Evolutionary conservation across 2,888 invertebrate species (phyloP).

Genomic region (Stenolophus ochropezus): DNA sequence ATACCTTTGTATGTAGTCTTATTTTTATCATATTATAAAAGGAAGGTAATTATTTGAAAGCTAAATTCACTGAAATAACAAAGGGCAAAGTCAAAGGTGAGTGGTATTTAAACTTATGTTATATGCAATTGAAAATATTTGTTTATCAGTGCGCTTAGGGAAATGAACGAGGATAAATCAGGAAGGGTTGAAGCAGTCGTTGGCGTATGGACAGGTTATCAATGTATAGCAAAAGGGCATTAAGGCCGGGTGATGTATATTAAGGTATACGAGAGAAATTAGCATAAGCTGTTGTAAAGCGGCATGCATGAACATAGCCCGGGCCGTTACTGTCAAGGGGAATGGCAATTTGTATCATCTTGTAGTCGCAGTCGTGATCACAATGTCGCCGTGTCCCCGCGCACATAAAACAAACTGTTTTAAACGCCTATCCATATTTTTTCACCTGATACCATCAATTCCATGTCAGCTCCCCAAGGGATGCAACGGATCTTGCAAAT

Average conservation of each 20-base stretch:
- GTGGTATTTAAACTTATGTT: not conserved
- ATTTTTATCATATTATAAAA: too few species aligned
- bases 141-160: not conserved
- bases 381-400: constrained; percentile 15
- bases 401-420: constrained; percentile 39
- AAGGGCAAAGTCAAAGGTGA: not conserved
- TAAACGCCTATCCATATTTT: constrained; percentile 34
- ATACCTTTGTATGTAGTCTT: too few species aligned
- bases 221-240: constrained; percentile 44
- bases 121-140: not conserved
- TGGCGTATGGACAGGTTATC: constrained; percentile 40
- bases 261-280: constrained; percentile 52
- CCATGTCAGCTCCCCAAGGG: not conserved
- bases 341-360: constrained; percentile 55
- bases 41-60: too few species aligned
- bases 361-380: constrained; percentile 37
- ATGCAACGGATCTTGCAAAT: constrained; percentile 3
- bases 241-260: constrained; percentile 46
- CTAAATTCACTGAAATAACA: not conserved
- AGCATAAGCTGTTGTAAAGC: constrained; percentile 54
- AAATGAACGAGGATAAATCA: not conserved
- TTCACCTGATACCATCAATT: constrained; percentile 42
- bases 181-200: not conserved
- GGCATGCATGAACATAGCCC: constrained; percentile 39
- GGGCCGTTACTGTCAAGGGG: constrained; percentile 35